A percentile compares a stretch with the other conserved stretches of the same genome.
phyloP scores from a whole-genome alignment of 2,797 vertebrate genomes.

The Girardinus metallicus region DNA sequence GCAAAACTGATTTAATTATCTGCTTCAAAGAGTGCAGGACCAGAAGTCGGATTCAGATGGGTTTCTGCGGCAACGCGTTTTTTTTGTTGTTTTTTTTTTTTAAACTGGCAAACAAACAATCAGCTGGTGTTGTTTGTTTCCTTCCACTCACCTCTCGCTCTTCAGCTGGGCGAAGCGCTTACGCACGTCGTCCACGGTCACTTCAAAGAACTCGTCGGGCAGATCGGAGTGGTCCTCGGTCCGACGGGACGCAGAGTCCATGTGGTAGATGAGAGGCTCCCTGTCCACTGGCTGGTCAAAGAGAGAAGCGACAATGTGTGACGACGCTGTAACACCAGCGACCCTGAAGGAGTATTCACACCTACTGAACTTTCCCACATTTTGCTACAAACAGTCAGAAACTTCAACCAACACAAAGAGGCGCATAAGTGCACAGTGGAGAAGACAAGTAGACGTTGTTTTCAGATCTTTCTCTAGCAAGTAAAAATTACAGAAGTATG shows the following conservation, averaged over 20 bases:
- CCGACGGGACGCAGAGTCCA: constrained; percentile 78
- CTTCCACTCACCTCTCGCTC: constrained; percentile 87
- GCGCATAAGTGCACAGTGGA: neutral
- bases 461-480: neutral
- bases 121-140: constrained; percentile 10
- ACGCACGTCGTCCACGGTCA: constrained; percentile 93
- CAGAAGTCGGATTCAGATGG: constrained; percentile 43
- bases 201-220: constrained; percentile 95
- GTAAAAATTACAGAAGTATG: neutral
- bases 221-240: constrained; percentile 70
- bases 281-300: constrained; percentile 82
- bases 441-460: neutral
- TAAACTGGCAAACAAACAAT: constrained; percentile 19
- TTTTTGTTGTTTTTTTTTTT: constrained; percentile 8
- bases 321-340: neutral
- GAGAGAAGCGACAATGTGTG: constrained; percentile 7
- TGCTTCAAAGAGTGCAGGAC: constrained; percentile 43
- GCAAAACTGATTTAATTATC: constrained; percentile 52
- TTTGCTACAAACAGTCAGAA: neutral
- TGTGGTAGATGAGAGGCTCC: constrained; percentile 88
- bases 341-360: neutral
- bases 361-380: neutral
- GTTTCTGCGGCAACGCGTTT: constrained; percentile 47
- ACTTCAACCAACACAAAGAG: neutral
- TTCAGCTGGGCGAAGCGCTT: constrained; percentile 94